These are phyloP conservation scores for Lycocerus yunnanus DNA, from an alignment of 2,888 invertebrate species.

Conservation along the genomic window DNA sequence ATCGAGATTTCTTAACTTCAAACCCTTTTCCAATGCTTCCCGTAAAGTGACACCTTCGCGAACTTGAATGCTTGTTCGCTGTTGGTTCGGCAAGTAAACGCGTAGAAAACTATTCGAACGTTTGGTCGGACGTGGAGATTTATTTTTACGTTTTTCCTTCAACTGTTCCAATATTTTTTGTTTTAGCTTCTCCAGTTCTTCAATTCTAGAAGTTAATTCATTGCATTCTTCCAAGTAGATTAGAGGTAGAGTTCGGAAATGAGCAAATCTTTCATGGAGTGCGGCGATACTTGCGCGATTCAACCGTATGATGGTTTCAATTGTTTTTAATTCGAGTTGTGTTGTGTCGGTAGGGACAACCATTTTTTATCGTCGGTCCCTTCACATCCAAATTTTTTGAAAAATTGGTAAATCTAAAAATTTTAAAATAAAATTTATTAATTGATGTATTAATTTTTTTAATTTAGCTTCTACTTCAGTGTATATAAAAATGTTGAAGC, in stretches of 20 bases:
- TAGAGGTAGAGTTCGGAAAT: constrained; percentile 88
- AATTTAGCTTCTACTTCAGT: too few relatives aligned
- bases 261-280: constrained; percentile 90
- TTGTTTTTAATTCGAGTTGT: constrained; percentile 81
- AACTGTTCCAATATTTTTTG: constrained; percentile 80
- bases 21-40: constrained; percentile 88
- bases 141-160: constrained; percentile 55
- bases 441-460: too few relatives aligned
- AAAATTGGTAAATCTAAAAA: background rate
- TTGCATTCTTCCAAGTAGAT: constrained; percentile 93
- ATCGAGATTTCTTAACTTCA: constrained; percentile 86
- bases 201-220: constrained; percentile 89
- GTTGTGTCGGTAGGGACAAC: background rate
- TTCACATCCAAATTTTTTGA: background rate
- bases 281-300: constrained; percentile 94
- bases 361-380: background rate
- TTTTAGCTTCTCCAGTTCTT: constrained; percentile 86
- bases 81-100: constrained; percentile 92
- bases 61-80: constrained; percentile 88
- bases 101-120: constrained; percentile 78
- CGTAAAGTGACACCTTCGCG: constrained; percentile 81
- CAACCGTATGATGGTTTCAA: constrained; percentile 90
- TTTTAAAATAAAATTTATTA: too few relatives aligned
- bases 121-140: constrained; percentile 49
- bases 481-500: too few relatives aligned